These are phyloP conservation scores for Gryllus bimaculatus DNA, from an alignment of 1,140 invertebrate genomes.

Conservation along the genomic window DNA sequence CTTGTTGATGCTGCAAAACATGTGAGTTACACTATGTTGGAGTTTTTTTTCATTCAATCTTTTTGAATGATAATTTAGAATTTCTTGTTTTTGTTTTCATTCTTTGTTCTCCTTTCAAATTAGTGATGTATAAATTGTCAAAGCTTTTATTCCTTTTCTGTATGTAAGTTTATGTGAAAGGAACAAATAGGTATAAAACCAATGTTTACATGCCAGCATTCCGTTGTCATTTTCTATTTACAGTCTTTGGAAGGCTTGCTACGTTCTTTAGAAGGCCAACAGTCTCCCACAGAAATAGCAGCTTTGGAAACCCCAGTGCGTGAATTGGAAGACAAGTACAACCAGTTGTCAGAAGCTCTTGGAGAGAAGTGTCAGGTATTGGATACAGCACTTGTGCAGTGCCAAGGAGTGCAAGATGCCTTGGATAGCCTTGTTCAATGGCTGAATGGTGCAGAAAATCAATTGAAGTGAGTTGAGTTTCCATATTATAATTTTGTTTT, in stretches of 20 bases:
- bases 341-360: slow-evolving; percentile 57
- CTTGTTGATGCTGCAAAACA: slow-evolving; percentile 71
- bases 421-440: slow-evolving; percentile 75
- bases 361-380: slow-evolving; percentile 71
- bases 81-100: too few species aligned
- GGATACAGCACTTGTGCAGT: slow-evolving; percentile 81
- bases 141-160: neutral
- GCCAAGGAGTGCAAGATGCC: slow-evolving; percentile 89
- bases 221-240: slow-evolving; percentile 19
- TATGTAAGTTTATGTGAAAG: slow-evolving; percentile 10
- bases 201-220: neutral
- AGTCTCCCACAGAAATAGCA: slow-evolving; percentile 64
- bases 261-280: slow-evolving; percentile 65
- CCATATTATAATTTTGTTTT: neutral
- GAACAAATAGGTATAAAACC: too few species aligned
- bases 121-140: neutral
- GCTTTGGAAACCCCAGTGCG: slow-evolving; percentile 69
- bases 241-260: slow-evolving; percentile 60
- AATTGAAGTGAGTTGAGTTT: slow-evolving; percentile 54
- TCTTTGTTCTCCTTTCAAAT: too few species aligned
- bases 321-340: slow-evolving; percentile 67
- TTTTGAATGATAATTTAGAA: too few species aligned
- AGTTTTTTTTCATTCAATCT: too few species aligned
- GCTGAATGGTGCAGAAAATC: slow-evolving; percentile 74
- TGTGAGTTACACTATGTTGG: slow-evolving; percentile 32